Conservation (phyloP, 2,888 invertebrate species). For the Drosophila mimetica region DNA sequence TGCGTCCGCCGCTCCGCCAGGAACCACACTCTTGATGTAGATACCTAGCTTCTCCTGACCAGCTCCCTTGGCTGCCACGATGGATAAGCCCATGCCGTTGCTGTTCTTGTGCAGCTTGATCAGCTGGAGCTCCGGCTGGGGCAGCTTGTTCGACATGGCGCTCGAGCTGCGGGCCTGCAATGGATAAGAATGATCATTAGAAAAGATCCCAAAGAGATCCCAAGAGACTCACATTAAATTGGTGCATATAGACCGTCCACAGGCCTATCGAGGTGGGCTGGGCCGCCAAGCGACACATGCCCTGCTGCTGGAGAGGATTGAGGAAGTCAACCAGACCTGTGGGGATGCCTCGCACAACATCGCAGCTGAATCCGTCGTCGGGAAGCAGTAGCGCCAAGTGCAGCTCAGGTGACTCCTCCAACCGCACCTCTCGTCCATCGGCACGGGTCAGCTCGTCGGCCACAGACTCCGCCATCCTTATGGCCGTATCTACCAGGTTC, state of each 20-base stretch:
- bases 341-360: constrained; percentile 97
- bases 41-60: constrained; percentile 95
- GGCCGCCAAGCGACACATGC: constrained; percentile 94
- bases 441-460: constrained; percentile 96
- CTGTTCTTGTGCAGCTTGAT: constrained; percentile 97
- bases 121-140: constrained; percentile 91
- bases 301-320: constrained; percentile 92
- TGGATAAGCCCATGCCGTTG: constrained; percentile 99
- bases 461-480: constrained; percentile 92
- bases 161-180: constrained; percentile 87
- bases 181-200: not conserved
- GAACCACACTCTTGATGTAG: constrained; percentile 99
- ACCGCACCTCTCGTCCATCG: constrained; percentile 94
- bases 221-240: constrained; percentile 85
- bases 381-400: constrained; percentile 96
- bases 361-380: constrained; percentile 98
- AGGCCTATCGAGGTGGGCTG: constrained; percentile 96
- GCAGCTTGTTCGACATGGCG: constrained; percentile 87
- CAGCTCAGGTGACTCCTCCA: constrained; percentile 96
- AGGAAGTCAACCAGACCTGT: constrained; percentile 95
- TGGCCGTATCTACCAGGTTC: constrained; percentile 88
- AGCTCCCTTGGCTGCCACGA: constrained; percentile 97
- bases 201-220: not conserved
- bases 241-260: constrained; percentile 97
- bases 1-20: constrained; percentile 95